Conservation (phyloP, 2,113 vertebrate genomes). For the Pseudonaja textilis region DNA sequence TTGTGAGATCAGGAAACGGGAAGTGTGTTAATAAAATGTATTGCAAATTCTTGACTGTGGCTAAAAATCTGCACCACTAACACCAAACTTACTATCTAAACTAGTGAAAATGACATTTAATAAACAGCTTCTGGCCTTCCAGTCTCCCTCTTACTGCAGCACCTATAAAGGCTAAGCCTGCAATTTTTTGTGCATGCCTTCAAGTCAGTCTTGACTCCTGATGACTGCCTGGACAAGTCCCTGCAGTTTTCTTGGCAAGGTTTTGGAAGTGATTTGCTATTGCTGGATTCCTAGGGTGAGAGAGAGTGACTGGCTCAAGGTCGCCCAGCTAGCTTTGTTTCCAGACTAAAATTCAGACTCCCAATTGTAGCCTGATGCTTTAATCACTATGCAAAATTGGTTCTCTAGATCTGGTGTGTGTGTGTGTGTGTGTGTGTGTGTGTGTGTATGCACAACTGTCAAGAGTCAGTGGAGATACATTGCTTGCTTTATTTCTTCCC, state of each 20-base stretch:
- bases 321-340: not conserved
- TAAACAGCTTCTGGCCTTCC: conserved; percentile 39
- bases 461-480: conserved; percentile 23
- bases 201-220: not conserved
- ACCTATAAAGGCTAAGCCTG: conserved; percentile 58
- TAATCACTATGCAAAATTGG: not conserved
- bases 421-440: no score
- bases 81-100: conserved; percentile 61
- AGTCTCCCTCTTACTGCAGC: conserved; percentile 1
- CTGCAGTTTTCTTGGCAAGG: not conserved
- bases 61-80: conserved; percentile 67
- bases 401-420: conserved; percentile 32
- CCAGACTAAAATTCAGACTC: not conserved
- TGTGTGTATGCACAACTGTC: conserved; percentile 23
- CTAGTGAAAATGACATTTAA: conserved; percentile 74
- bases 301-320: not conserved
- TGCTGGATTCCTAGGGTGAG: not conserved
- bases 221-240: not conserved
- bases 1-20: conserved; percentile 45
- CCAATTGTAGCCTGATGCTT: not conserved
- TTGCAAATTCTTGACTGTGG: conserved; percentile 64
- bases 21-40: conserved; percentile 43
- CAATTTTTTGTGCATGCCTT: not conserved
- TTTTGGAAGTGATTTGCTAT: not conserved
- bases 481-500: conserved; percentile 55